Conservation (phyloP, 2,797 vertebrate species). For the Gymnopithys bicolor region DNA sequence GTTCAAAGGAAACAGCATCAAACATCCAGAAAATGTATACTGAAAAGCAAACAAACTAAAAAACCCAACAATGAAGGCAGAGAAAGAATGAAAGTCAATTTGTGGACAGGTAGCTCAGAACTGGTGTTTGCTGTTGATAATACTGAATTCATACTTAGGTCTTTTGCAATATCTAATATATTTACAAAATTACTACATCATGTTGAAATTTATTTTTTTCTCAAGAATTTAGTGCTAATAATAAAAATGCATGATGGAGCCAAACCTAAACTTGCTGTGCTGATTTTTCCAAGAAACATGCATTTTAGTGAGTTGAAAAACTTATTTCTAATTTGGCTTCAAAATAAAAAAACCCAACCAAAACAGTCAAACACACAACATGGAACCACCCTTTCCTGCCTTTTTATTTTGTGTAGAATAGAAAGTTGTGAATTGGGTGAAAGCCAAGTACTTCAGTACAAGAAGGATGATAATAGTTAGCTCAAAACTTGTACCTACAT, state of each 20-base stretch:
- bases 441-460: neutral
- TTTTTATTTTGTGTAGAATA: constrained; percentile 10
- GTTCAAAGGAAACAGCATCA: neutral
- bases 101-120: neutral
- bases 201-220: neutral
- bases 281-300: neutral
- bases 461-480: neutral
- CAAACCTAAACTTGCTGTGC: neutral
- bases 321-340: neutral
- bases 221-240: neutral
- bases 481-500: neutral
- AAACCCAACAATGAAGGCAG: neutral
- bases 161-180: neutral
- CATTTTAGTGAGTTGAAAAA: neutral
- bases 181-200: neutral
- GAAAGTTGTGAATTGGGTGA: neutral
- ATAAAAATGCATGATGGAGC: neutral
- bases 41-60: neutral
- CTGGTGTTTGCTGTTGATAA: neutral
- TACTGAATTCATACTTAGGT: neutral
- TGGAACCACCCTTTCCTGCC: constrained; percentile 40
- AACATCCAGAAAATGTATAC: neutral
- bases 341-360: neutral
- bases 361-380: neutral
- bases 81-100: neutral